Evolutionary conservation across 2,113 vertebrate genomes (phyloP).

Genomic region (Nansenia antarctica): DNA sequence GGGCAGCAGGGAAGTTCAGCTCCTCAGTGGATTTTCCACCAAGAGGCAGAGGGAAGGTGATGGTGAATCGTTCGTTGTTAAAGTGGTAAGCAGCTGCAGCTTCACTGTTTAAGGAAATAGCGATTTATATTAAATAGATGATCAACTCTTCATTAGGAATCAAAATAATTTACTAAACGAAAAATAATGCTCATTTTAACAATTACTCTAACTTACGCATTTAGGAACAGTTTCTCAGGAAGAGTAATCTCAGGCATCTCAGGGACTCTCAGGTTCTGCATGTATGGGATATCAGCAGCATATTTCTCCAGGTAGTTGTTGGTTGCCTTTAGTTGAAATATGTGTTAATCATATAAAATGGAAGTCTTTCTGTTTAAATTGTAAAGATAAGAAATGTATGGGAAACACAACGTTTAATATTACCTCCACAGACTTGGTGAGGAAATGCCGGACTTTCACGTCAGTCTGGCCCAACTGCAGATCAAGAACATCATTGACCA

Average conservation of each 20-base stretch:
- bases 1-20: slow-evolving; percentile 68
- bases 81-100: slow-evolving; percentile 79
- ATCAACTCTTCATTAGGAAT: neutral
- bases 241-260: slow-evolving; percentile 77
- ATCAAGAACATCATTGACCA: slow-evolving; percentile 75
- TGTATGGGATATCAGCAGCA: slow-evolving; percentile 76
- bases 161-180: no score
- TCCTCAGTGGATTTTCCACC: slow-evolving; percentile 85
- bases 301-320: slow-evolving; percentile 82
- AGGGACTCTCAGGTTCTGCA: slow-evolving; percentile 77
- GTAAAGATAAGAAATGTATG: neutral
- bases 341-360: slow-evolving; percentile 7
- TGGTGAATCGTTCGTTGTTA: slow-evolving; percentile 75
- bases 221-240: slow-evolving; percentile 87
- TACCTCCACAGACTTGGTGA: slow-evolving; percentile 82
- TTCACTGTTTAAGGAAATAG: slow-evolving; percentile 78
- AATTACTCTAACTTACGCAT: slow-evolving; percentile 72
- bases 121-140: neutral
- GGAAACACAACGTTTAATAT: slow-evolving; percentile 42
- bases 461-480: slow-evolving; percentile 79
- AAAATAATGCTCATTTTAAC: neutral
- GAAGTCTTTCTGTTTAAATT: no score
- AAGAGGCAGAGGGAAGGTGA: slow-evolving; percentile 83
- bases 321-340: slow-evolving; percentile 68
- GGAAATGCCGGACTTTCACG: slow-evolving; percentile 82